phyloP scores from a whole-genome alignment of 2,888 invertebrate genomes.

The Nomada lathburiana region DNA sequence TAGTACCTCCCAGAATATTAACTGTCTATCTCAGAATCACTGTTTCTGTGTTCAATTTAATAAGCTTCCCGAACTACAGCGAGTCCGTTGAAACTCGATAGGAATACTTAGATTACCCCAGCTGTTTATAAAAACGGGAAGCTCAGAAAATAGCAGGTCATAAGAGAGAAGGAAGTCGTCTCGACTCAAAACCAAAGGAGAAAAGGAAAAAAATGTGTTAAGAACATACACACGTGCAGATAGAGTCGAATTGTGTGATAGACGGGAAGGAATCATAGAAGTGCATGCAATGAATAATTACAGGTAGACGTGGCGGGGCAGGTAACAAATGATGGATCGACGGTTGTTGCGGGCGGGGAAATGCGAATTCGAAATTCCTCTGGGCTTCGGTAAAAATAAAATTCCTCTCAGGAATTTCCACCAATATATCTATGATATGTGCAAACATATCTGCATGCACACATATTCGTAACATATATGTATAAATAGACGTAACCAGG shows the following conservation, averaged over 20 bases:
- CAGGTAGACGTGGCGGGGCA: constrained; percentile 59
- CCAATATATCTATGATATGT: constrained; percentile 8
- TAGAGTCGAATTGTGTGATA: constrained; percentile 28
- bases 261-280: constrained; percentile 45
- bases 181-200: neutral
- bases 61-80: no score
- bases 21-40: no score
- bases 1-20: no score
- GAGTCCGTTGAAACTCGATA: no score
- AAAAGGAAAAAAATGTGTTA: neutral
- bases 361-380: constrained; percentile 72
- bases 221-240: neutral
- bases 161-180: no score
- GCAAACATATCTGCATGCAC: neutral
- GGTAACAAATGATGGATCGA: constrained; percentile 73
- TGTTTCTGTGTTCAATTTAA: no score
- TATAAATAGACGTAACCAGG: neutral
- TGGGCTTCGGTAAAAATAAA: constrained; percentile 60
- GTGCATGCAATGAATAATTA: constrained; percentile 71
- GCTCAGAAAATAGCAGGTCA: neutral
- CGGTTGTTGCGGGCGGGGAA: constrained; percentile 64
- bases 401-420: constrained; percentile 64
- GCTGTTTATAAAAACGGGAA: neutral
- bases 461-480: neutral
- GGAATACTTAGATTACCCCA: no score